phyloP scores from a whole-genome alignment of 2,797 vertebrate species.

The Sebastes dallii region DNA sequence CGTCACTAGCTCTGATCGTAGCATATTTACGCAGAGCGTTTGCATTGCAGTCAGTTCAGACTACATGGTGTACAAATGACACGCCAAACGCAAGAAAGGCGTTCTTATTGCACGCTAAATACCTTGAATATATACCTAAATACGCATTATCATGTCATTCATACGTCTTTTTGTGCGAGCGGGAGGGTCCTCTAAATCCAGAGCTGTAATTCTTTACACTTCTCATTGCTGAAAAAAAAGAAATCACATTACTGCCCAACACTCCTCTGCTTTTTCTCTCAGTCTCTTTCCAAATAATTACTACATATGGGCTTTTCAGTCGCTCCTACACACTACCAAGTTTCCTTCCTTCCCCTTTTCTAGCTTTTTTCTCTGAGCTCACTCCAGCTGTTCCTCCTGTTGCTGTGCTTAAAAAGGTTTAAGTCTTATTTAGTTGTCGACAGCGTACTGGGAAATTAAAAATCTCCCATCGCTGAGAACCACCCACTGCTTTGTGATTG shows the following conservation, averaged over 20 bases:
- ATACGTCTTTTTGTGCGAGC: too few species aligned
- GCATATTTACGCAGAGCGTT: too few species aligned
- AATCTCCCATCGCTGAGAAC: conserved; percentile 5
- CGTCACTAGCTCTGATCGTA: too few species aligned
- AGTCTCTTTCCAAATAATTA: background rate
- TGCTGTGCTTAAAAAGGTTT: background rate
- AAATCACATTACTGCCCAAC: background rate
- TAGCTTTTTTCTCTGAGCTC: background rate
- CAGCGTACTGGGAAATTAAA: background rate
- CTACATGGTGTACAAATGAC: too few species aligned
- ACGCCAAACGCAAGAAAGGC: too few species aligned
- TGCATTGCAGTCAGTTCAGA: too few species aligned
- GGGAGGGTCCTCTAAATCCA: too few species aligned
- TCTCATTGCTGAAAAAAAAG: background rate
- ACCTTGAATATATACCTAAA: too few species aligned
- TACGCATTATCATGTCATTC: too few species aligned
- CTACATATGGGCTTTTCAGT: background rate
- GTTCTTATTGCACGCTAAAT: too few species aligned
- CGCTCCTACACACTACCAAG: background rate
- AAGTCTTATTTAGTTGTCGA: background rate
- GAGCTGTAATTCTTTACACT: background rate
- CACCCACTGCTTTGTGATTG: conserved; percentile 6
- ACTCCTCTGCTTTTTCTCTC: background rate
- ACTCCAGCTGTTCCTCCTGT: background rate
- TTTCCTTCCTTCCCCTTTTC: background rate